Evolutionary conservation across 1,140 invertebrate species (phyloP).

Genomic region (Onthophagus taurus): DNA sequence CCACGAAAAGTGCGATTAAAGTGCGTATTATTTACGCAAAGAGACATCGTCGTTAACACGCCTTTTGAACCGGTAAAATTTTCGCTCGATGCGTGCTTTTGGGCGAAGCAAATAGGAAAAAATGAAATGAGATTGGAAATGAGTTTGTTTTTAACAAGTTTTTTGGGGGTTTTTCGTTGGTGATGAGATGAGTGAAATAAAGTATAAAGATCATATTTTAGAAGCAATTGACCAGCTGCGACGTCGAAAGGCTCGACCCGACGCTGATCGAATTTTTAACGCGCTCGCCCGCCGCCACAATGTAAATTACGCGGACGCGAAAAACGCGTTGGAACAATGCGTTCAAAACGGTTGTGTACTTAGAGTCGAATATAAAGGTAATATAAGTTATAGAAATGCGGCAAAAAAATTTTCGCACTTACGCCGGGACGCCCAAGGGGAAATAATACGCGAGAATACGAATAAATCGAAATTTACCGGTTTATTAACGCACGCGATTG

Average conservation of each 20-base stretch:
- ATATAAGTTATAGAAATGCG: constrained; percentile 72
- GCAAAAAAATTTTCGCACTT: constrained; percentile 53
- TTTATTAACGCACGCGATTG: constrained; percentile 54
- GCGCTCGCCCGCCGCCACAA: constrained; percentile 65
- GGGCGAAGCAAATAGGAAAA: too few species aligned
- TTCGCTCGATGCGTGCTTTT: too few species aligned
- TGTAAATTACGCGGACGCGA: constrained; percentile 60
- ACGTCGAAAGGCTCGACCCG: constrained; percentile 70
- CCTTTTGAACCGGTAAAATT: too few species aligned
- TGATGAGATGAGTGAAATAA: constrained; percentile 43
- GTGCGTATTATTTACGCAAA: too few species aligned
- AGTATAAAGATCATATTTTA: constrained; percentile 63
- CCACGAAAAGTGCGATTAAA: too few species aligned
- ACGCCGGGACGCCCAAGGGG: constrained; percentile 41
- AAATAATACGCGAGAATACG: constrained; percentile 10
- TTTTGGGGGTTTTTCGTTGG: too few species aligned
- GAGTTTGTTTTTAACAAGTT: too few species aligned
- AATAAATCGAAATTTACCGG: constrained; percentile 33
- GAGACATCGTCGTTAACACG: too few species aligned
- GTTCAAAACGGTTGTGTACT: constrained; percentile 67
- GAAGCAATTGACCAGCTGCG: constrained; percentile 77
- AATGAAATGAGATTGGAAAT: too few species aligned
- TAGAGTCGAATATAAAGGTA: constrained; percentile 80
- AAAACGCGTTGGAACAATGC: constrained; percentile 61
- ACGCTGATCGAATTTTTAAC: constrained; percentile 72